Percentiles rank a stretch among this genome's conserved stretches.
phyloP scores from a whole-genome alignment of 2,888 invertebrate genomes.

The Sarcophaga subvicina region DNA sequence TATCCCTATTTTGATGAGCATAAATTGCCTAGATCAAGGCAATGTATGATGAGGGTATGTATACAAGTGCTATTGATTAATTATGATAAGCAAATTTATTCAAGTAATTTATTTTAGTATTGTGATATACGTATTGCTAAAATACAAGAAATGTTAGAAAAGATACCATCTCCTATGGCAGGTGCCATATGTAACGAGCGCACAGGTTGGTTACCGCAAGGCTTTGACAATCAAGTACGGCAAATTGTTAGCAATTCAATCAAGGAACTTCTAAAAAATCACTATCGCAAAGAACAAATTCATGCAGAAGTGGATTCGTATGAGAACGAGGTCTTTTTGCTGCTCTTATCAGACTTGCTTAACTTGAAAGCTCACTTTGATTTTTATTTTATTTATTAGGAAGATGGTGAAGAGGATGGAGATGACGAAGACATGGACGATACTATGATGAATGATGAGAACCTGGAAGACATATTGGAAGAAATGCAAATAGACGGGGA shows the following conservation, averaged over 20 bases:
- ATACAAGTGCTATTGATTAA: background rate
- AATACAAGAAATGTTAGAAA: constrained; percentile 89
- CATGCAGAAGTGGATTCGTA: constrained; percentile 77
- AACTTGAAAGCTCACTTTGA: background rate
- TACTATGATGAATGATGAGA: constrained; percentile 66
- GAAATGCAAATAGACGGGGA: constrained; percentile 56
- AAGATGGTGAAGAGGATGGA: constrained; percentile 73
- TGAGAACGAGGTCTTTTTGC: constrained; percentile 70
- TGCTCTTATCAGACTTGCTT: background rate
- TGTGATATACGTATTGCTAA: constrained; percentile 91
- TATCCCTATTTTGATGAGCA: constrained; percentile 86
- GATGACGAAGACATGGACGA: constrained; percentile 72
- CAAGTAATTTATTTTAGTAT: constrained; percentile 83
- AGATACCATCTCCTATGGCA: constrained; percentile 85
- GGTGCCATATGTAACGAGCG: constrained; percentile 87
- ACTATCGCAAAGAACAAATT: constrained; percentile 77
- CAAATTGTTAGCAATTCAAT: constrained; percentile 88
- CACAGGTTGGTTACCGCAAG: constrained; percentile 90
- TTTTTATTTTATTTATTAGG: constrained; percentile 52
- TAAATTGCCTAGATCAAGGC: constrained; percentile 89
- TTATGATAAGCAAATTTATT: background rate
- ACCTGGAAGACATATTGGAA: constrained; percentile 67
- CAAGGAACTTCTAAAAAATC: constrained; percentile 82
- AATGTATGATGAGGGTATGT: constrained; percentile 93
- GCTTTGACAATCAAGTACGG: constrained; percentile 87